Conservation (phyloP, 1,140 invertebrate genomes). For the Drosophila kepulauana region DNA sequence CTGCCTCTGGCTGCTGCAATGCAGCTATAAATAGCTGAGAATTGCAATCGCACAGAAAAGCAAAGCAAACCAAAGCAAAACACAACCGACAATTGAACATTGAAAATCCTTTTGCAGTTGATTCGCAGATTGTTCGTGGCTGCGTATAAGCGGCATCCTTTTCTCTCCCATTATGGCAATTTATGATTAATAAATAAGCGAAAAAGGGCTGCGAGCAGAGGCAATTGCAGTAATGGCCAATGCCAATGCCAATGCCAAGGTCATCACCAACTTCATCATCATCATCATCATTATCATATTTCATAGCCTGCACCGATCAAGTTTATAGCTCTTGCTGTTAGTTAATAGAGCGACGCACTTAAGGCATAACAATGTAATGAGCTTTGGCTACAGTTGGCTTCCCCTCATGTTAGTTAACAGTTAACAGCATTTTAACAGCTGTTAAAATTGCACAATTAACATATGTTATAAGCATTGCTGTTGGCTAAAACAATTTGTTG, state of each 20-base stretch:
- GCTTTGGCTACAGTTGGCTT: background rate
- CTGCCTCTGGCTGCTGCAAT: constrained; percentile 26
- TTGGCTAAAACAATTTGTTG: background rate
- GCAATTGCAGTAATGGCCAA: constrained; percentile 28
- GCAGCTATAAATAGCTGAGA: constrained; percentile 63
- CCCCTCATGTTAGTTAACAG: constrained; percentile 32
- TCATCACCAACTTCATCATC: constrained; percentile 6
- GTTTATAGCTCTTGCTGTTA: constrained; percentile 4
- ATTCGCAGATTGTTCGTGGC: constrained; percentile 22
- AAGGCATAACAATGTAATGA: background rate
- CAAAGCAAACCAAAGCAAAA: constrained; percentile 7
- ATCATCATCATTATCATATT: too few species aligned
- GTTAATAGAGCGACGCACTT: constrained; percentile 11
- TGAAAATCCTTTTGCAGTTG: constrained; percentile 26
- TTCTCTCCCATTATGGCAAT: constrained; percentile 56
- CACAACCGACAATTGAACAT: constrained; percentile 48
- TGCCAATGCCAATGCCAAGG: constrained; percentile 45
- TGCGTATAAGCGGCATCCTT: constrained; percentile 42
- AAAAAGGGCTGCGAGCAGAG: constrained; percentile 18
- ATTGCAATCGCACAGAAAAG: constrained; percentile 18
- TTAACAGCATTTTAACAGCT: background rate
- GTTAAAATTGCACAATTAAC: background rate
- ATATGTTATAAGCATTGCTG: too few species aligned
- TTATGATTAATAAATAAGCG: constrained; percentile 75
- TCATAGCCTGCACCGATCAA: constrained; percentile 1